Conservation (phyloP, 1,140 invertebrate genomes). For the Limonius californicus region DNA sequence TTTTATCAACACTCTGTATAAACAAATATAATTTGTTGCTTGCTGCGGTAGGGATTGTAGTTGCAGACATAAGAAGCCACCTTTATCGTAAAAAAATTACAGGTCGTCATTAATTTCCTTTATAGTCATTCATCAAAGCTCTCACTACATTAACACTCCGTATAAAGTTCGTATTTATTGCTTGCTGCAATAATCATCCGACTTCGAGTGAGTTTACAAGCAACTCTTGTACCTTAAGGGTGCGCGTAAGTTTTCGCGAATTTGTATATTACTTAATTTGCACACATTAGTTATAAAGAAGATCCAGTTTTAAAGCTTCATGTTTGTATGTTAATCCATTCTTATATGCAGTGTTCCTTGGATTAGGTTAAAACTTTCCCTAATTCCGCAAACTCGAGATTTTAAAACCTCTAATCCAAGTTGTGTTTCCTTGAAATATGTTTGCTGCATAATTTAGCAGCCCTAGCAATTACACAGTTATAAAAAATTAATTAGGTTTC, state of each 20-base stretch:
- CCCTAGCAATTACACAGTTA: constrained; percentile 11
- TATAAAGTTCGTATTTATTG: too few species aligned
- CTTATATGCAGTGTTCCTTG: constrained; percentile 24
- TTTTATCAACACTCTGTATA: too few species aligned
- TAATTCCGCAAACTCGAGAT: constrained; percentile 26
- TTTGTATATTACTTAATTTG: constrained; percentile 13
- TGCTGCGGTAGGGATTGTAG: too few species aligned
- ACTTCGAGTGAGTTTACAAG: too few species aligned
- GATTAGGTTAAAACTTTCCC: constrained; percentile 31
- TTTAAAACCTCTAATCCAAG: constrained; percentile 33
- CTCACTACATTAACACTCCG: too few species aligned
- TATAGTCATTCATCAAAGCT: too few species aligned
- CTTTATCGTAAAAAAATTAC: too few species aligned
- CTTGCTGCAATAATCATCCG: too few species aligned
- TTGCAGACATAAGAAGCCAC: too few species aligned
- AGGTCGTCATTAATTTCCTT: too few species aligned
- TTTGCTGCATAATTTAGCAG: constrained; percentile 24
- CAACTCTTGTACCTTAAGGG: too few species aligned
- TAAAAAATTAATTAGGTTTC: constrained; percentile 2
- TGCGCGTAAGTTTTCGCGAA: constrained; percentile 23
- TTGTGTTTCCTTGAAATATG: constrained; percentile 31
- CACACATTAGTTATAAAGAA: constrained; percentile 15
- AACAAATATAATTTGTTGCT: too few species aligned
- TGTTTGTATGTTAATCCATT: constrained; percentile 24
- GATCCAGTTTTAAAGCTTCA: constrained; percentile 12